Conservation (phyloP, 2,797 vertebrate genomes). For the Mastacembelus armatus region DNA sequence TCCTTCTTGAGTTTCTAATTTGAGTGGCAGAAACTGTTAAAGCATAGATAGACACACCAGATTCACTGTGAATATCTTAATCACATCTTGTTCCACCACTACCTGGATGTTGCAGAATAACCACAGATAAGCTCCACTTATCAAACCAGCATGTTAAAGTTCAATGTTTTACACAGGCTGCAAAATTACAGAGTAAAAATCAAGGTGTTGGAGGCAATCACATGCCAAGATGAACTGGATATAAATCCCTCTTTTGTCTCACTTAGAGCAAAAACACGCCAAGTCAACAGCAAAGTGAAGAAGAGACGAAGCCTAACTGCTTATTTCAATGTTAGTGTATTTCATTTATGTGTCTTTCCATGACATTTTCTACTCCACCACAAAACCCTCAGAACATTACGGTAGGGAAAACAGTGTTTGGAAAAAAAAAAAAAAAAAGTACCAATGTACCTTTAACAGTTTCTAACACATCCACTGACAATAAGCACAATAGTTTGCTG, state of each 20-base stretch:
- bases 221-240: slow-evolving; percentile 2
- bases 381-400: background rate
- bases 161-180: too few relatives aligned
- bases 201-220: background rate
- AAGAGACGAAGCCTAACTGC: background rate
- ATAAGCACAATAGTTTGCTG: too few relatives aligned
- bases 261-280: too few relatives aligned
- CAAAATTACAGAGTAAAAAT: too few relatives aligned
- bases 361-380: background rate
- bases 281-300: background rate
- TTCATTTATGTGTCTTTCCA: background rate
- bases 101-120: slow-evolving; percentile 1
- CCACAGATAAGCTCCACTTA: background rate
- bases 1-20: slow-evolving; percentile 14
- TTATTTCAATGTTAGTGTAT: slow-evolving; percentile 3
- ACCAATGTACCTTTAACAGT: background rate
- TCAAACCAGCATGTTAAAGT: background rate
- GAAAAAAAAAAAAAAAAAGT: background rate
- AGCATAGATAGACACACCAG: slow-evolving; percentile 20
- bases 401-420: background rate
- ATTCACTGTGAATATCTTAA: slow-evolving; percentile 19
- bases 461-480: background rate
- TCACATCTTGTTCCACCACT: background rate
- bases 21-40: slow-evolving; percentile 11
- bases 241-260: too few relatives aligned